Conservation (phyloP, 1,140 invertebrate genomes). For the Cyclargus thomasi region DNA sequence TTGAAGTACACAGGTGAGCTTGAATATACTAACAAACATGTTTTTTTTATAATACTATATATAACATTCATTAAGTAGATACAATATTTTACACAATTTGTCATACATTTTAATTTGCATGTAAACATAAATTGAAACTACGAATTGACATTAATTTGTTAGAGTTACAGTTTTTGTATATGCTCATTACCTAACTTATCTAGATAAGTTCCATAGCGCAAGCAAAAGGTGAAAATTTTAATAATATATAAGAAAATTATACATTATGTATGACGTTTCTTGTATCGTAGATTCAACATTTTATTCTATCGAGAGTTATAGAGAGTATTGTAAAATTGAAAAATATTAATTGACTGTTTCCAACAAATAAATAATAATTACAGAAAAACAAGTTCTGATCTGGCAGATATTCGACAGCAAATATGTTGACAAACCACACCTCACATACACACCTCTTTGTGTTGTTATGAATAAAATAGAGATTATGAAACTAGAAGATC, state of each 20-base stretch:
- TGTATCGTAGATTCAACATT: too few species aligned
- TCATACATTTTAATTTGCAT: too few species aligned
- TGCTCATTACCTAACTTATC: too few species aligned
- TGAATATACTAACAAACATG: slow-evolving; percentile 4
- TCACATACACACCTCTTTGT: neutral
- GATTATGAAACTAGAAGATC: neutral
- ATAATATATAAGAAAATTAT: too few species aligned
- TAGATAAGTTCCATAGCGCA: too few species aligned
- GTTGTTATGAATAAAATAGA: slow-evolving; percentile 6
- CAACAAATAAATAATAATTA: neutral
- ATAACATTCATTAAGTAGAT: slow-evolving; percentile 2
- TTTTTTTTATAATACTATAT: neutral
- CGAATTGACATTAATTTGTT: too few species aligned
- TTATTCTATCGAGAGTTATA: too few species aligned
- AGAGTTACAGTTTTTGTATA: too few species aligned
- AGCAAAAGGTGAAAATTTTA: too few species aligned
- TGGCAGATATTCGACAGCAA: neutral
- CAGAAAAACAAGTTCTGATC: neutral
- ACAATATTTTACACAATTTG: neutral
- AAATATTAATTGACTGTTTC: too few species aligned
- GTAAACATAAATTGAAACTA: neutral
- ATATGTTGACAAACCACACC: slow-evolving; percentile 10
- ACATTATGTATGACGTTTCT: too few species aligned
- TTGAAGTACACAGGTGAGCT: slow-evolving; percentile 44
- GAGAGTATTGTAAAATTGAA: too few species aligned